Percentiles rank a stretch among this genome's conserved stretches.
phyloP scores from a whole-genome alignment of 2,797 vertebrate species.

The Pangasius mekongensis region DNA sequence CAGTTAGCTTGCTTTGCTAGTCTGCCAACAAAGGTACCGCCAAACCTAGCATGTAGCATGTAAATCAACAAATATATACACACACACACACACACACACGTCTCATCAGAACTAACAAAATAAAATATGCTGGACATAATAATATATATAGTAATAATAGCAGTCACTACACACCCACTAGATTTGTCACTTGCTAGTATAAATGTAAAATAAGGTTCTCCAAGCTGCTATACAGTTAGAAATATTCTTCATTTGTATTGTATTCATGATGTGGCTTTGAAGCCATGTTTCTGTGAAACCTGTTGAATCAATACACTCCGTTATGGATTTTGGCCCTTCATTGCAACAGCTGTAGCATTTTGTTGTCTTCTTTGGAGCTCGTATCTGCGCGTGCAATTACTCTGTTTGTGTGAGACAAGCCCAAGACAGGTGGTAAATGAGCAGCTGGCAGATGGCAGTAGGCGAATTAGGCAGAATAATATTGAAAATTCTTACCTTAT shows the following conservation, averaged over 20 bases:
- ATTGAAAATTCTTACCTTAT: constrained; percentile 12
- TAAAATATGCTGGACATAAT: background rate
- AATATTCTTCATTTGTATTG: background rate
- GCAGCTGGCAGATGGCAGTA: constrained; percentile 21
- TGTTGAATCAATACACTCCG: background rate
- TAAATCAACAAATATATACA: background rate
- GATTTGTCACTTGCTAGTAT: background rate
- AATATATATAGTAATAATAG: no score
- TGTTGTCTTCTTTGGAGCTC: constrained; percentile 7
- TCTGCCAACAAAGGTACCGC: background rate
- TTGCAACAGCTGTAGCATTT: constrained; percentile 8
- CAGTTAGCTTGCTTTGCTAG: background rate
- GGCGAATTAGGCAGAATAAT: constrained; percentile 22
- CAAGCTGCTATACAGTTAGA: background rate
- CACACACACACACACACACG: no score
- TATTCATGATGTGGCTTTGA: background rate
- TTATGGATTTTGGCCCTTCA: background rate
- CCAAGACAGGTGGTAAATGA: constrained; percentile 39
- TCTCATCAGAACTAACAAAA: background rate
- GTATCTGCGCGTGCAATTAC: background rate
- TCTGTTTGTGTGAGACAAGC: background rate
- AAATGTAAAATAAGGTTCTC: background rate
- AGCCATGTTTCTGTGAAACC: constrained; percentile 2
- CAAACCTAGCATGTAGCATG: background rate
- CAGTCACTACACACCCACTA: background rate